These are phyloP conservation scores for Caenorhabditis afra DNA, from an alignment of 2,888 invertebrate species.

Conservation along the genomic window DNA sequence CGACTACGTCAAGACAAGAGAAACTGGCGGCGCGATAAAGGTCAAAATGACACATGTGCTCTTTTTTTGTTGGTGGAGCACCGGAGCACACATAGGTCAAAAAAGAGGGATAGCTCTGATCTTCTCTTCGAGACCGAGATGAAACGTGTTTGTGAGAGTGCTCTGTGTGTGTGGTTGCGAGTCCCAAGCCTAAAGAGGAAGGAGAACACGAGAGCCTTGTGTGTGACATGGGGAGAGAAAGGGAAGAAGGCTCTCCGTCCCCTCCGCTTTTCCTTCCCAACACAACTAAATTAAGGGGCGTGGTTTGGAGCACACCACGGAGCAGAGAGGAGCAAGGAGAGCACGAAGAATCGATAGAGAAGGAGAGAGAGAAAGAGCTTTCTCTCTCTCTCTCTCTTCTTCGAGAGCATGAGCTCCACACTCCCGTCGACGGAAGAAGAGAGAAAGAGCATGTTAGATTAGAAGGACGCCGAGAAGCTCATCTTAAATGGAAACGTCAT, in stretches of 20 bases:
- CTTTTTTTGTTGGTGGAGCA: background rate
- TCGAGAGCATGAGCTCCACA: no score
- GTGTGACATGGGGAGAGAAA: constrained; percentile 11
- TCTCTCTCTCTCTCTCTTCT: no score
- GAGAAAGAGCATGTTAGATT: no score
- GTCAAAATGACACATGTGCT: background rate
- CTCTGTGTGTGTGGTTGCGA: no score
- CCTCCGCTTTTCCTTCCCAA: constrained; percentile 17
- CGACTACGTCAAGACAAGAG: background rate
- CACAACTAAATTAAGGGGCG: constrained; percentile 53
- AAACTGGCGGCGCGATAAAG: background rate
- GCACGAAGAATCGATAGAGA: background rate
- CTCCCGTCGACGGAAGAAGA: no score
- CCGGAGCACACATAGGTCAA: no score
- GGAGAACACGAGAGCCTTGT: background rate
- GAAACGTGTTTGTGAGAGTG: no score
- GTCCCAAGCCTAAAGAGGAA: no score
- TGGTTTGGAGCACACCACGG: constrained; percentile 42
- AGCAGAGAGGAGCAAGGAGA: constrained; percentile 23
- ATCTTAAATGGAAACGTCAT: no score
- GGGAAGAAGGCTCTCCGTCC: constrained; percentile 1
- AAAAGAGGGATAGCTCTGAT: no score
- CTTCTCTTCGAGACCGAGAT: no score
- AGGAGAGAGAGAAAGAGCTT: constrained; percentile 6
- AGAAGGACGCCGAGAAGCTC: no score